Base-by-base conservation (phyloP, 2,888 invertebrate species). In the Plagodis dolabraria region DNA sequence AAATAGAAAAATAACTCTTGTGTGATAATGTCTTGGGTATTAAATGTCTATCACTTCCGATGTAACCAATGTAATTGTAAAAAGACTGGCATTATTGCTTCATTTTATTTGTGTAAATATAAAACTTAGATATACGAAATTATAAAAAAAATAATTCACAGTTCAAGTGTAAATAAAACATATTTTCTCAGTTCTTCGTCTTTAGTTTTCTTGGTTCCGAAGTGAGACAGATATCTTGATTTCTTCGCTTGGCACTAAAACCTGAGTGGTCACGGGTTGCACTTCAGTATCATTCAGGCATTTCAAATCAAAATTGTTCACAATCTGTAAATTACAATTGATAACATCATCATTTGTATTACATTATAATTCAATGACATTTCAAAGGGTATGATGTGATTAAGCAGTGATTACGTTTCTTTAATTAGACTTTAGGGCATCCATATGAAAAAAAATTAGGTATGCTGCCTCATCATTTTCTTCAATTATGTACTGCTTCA, bases 221-320 rank as follows among this genome's bases (percentile, higher is more conserved):
- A 48, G 57, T 35, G 67, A 71, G 52, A 91, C 72, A 47, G 55
- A 63, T 58, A 94, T 68, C 57, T 89, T 80, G 49, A 94, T 82
- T 22, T 92, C 85, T 66, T 86, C 83, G 51, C 93, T 89, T 38
- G 95, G 95, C 22, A 94, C 91, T 52, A 94, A 87, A 6, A 95
- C 93, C 76, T 94, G 79, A 45, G 93, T 93, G 57, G 94, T 88
- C 12, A 93, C 89, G 69, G 94, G 87, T 53, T 89, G 85, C 9
- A 95, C 82, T 60, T 85, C 80, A 55, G 83, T 81, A 38, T 77
- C 81, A 70, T 94, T 94, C 47, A 80, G 67, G 70, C 93, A 92
- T 47, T 92, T 83, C 49, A 95, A 79, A 47, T 93, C 86, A 72
- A 94, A 95, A 57, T 89, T 90, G 59, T 91, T 82, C 4, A 93